Evolutionary conservation across 2,113 vertebrate genomes (phyloP), one percentile per base, ranked within the genome.

Genomic region (Perccottus glenii): DNA sequence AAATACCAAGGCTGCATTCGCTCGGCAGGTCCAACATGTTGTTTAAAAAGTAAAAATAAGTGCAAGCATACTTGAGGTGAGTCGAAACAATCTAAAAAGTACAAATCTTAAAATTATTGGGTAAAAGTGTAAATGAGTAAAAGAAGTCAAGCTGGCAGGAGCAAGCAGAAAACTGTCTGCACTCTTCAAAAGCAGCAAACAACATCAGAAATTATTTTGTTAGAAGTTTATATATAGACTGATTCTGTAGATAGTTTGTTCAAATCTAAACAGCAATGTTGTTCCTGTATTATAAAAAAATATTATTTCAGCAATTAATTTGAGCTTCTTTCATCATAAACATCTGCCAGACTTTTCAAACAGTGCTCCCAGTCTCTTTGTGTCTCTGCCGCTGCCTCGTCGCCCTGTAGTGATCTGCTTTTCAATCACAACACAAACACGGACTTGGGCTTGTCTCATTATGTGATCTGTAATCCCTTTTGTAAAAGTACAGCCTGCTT

Each of bases 401-500:
- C 60, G 56, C 19, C 19, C 19, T 27, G 1, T 27, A 66, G 56
- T 62, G 58, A 68, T 68, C 8, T 44, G 36, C 14, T 64, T 64
- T 61, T 60, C 49, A 65, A 73, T 70, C 73, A 62, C 58, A 55
- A 58, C 64, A 62, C 48, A 36, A 46, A 12, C 59, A 45, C 4
- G 42, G 44, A 36, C n/a, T 40, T n/a, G 1, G 10, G 51, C n/a
- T 40, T 10, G 55, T 42, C 42, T 75, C 64, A 67, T 67, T 50
- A 60, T 57, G 16, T 8, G 70, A 63, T 77, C 63, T 36, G 40
- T 80, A 77, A 79, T 68, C 56, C 62, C 27, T 53, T 70, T 68
- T 64, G 45, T 57, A n/a, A 50, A 64, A 55, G 38, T 50, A 36
- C 14, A 27, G 27, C 40, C 61, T 51, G 51, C 43, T 10, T 70